Evolutionary conservation across 92 coral and sea anemone genomes (phyloP).

Genomic region (Palythoa caribaeorum): DNA sequence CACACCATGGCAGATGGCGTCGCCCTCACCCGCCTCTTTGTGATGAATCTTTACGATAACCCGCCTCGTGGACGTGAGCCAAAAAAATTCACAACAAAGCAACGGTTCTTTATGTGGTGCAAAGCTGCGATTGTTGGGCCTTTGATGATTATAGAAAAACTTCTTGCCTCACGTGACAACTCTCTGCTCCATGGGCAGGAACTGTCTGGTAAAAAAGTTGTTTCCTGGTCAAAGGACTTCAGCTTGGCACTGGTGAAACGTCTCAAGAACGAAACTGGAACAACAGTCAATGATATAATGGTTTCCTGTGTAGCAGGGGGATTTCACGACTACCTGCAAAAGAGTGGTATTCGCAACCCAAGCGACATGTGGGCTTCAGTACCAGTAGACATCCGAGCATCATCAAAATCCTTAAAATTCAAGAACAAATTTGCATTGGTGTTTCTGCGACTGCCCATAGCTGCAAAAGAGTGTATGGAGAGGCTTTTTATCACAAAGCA

Average conservation of each 20-base stretch:
- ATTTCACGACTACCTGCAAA: slow-evolving; percentile 75
- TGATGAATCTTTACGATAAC: slow-evolving; percentile 83
- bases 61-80: slow-evolving; percentile 86
- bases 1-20: slow-evolving; percentile 98
- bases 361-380: slow-evolving; percentile 97
- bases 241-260: slow-evolving; percentile 83
- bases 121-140: slow-evolving; percentile 91
- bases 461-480: slow-evolving; percentile 73
- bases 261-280: slow-evolving; percentile 81
- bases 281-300: slow-evolving; percentile 98
- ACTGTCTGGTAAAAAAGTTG: slow-evolving; percentile 82
- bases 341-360: slow-evolving; percentile 49
- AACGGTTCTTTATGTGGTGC: slow-evolving; percentile 94
- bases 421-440: slow-evolving; percentile 92
- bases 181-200: slow-evolving; percentile 88
- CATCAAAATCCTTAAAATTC: slow-evolving; percentile 78
- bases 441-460: slow-evolving; percentile 88
- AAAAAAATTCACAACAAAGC: slow-evolving; percentile 86
- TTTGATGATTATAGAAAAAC: slow-evolving; percentile 68
- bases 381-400: slow-evolving; percentile 92
- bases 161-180: slow-evolving; percentile 73
- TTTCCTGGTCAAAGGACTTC: slow-evolving; percentile 92
- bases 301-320: slow-evolving; percentile 96
- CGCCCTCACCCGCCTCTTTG: slow-evolving; percentile 89
- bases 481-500: slow-evolving; percentile 84